Evolutionary conservation across 2,797 vertebrate genomes (phyloP).

Genomic region (Sandelia bainsii): DNA sequence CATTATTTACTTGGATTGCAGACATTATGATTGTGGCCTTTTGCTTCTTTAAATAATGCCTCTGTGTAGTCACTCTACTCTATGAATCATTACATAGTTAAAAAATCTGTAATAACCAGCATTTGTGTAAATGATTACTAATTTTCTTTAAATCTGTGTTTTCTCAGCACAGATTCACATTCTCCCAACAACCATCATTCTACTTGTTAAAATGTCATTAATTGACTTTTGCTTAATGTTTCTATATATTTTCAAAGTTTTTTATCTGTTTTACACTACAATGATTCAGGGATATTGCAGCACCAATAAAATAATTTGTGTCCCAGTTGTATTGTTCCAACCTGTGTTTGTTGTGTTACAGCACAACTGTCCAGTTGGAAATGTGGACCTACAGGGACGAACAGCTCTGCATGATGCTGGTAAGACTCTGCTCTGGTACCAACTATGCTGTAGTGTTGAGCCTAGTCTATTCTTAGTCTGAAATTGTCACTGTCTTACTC

Average conservation of each 20-base stretch:
- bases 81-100: not conserved
- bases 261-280: not conserved
- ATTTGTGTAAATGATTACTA: no score
- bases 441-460: not conserved
- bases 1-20: not conserved
- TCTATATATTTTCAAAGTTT: no score
- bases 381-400: slow-evolving; percentile 93
- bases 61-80: no score
- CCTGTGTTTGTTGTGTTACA: slow-evolving; percentile 68
- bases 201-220: no score
- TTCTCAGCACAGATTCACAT: not conserved
- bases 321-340: not conserved
- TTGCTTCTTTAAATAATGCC: not conserved
- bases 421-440: slow-evolving; percentile 65
- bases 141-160: not conserved
- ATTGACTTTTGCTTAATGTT: no score
- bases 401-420: slow-evolving; percentile 97
- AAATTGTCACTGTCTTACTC: no score
- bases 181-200: not conserved
- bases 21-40: not conserved
- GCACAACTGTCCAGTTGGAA: slow-evolving; percentile 96
- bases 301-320: not conserved
- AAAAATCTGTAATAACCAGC: no score
- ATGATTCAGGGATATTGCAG: not conserved
- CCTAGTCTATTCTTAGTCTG: not conserved